These are phyloP conservation scores for Andrena fulva DNA, from an alignment of 2,888 invertebrate genomes.

Conservation along the genomic window DNA sequence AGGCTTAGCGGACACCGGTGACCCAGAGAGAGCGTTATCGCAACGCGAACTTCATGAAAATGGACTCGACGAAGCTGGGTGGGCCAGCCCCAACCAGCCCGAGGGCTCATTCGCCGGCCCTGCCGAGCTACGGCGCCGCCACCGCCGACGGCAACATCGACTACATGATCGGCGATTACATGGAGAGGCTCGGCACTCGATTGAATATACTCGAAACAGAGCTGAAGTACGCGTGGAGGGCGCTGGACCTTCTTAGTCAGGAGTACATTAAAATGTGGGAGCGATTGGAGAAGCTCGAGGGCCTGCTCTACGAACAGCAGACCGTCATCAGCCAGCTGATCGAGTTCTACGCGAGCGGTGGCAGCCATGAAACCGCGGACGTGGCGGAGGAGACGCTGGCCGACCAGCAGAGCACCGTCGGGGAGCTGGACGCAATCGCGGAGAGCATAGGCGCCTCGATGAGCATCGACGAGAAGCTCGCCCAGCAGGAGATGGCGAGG, in stretches of 20 bases:
- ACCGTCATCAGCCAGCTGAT: constrained; percentile 95
- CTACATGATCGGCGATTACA: constrained; percentile 94
- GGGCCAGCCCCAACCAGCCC: constrained; percentile 76
- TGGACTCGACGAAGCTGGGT: constrained; percentile 80
- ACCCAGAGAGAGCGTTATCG: constrained; percentile 12
- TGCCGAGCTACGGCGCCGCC: constrained; percentile 72
- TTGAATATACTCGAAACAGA: constrained; percentile 95
- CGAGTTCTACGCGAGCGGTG: constrained; percentile 90
- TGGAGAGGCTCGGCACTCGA: constrained; percentile 95
- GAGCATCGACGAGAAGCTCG: constrained; percentile 81
- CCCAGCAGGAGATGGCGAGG: constrained; percentile 80
- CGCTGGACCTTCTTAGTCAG: constrained; percentile 94
- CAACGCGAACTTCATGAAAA: constrained; percentile 62
- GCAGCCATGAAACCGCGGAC: constrained; percentile 81
- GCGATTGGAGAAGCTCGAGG: constrained; percentile 94
- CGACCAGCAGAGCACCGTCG: constrained; percentile 77
- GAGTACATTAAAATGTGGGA: constrained; percentile 98
- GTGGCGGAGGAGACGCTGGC: constrained; percentile 75
- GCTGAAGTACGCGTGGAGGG: constrained; percentile 96
- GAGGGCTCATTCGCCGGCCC: constrained; percentile 74
- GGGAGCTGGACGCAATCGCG: constrained; percentile 82
- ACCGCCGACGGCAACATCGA: constrained; percentile 84
- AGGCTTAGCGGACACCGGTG: constrained; percentile 32
- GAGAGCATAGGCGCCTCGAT: constrained; percentile 81
- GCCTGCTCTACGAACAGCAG: constrained; percentile 94